phyloP scores from a whole-genome alignment of 2,797 vertebrate genomes.

The Poecile montanus region DNA sequence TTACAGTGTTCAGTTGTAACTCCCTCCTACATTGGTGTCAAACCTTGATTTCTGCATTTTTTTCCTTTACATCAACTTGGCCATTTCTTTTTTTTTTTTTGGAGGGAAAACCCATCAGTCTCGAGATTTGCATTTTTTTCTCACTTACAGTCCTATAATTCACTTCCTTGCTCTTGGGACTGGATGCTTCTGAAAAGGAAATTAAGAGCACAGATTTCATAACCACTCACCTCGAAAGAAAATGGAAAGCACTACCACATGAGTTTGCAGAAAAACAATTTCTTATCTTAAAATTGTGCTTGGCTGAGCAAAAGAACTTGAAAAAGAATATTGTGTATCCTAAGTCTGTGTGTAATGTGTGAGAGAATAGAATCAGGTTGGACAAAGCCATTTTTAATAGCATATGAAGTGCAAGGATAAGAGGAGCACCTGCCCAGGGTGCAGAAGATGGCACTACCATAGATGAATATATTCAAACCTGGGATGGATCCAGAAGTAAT shows the following conservation, averaged over 20 bases:
- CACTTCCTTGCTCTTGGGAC: constrained; percentile 38
- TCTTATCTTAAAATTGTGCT: constrained; percentile 36
- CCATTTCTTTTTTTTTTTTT: not conserved
- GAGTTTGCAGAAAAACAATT: constrained; percentile 44
- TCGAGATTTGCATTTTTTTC: constrained; percentile 32
- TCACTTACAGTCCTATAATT: constrained; percentile 41
- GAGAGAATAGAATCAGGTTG: not conserved
- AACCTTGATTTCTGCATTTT: not conserved
- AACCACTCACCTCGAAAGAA: constrained; percentile 57
- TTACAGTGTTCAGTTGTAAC: not conserved
- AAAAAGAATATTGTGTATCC: constrained; percentile 36
- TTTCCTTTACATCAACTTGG: not conserved
- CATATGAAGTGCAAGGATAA: not conserved
- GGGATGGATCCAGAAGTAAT: not conserved
- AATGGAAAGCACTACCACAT: not conserved
- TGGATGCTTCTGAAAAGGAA: constrained; percentile 40
- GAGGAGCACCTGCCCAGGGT: not conserved
- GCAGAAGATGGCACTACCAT: not conserved
- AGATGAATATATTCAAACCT: accelerated
- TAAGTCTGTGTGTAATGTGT: not conserved
- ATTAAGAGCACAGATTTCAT: constrained; percentile 53
- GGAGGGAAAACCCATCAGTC: not conserved
- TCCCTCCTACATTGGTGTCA: not conserved
- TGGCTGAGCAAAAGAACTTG: constrained; percentile 73
- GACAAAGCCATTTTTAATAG: not conserved